These are phyloP conservation scores for Drosophila baimaii DNA, from an alignment of 1,140 invertebrate species.

Conservation along the genomic window DNA sequence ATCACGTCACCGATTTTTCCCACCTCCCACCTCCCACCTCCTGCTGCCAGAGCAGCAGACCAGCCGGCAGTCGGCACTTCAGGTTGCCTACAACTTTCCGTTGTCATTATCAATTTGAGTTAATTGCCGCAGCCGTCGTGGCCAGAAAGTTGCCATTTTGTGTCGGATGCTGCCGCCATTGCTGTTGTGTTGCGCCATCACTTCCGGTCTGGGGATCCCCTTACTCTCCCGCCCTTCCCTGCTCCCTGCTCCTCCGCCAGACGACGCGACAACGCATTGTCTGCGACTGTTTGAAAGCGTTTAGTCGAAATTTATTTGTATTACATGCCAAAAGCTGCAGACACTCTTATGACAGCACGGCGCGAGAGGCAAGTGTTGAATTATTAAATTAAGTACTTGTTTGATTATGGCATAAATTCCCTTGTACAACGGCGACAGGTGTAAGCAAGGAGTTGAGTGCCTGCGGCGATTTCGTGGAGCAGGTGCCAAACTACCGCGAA, in stretches of 20 bases:
- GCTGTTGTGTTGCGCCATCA: conserved; percentile 43
- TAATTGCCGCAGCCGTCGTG: conserved; percentile 63
- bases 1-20: conserved; percentile 64
- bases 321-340: conserved; percentile 53
- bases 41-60: neutral
- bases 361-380: conserved; percentile 26
- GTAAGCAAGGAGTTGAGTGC: conserved; percentile 4
- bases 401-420: conserved; percentile 47
- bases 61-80: conserved; percentile 1
- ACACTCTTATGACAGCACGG: conserved; percentile 8
- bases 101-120: conserved; percentile 81
- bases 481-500: neutral
- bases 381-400: conserved; percentile 66
- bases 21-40: conserved; percentile 6
- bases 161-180: conserved; percentile 17
- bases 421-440: conserved; percentile 15
- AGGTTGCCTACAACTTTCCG: conserved; percentile 63
- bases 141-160: conserved; percentile 45
- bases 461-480: neutral
- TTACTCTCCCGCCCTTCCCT: neutral
- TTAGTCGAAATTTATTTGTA: conserved; percentile 73
- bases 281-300: conserved; percentile 68
- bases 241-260: neutral
- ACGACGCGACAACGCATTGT: conserved; percentile 39
- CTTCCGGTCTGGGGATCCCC: conserved; percentile 47